Conservation (phyloP, 1,140 invertebrate genomes). For the Drosophila ananassae region DNA sequence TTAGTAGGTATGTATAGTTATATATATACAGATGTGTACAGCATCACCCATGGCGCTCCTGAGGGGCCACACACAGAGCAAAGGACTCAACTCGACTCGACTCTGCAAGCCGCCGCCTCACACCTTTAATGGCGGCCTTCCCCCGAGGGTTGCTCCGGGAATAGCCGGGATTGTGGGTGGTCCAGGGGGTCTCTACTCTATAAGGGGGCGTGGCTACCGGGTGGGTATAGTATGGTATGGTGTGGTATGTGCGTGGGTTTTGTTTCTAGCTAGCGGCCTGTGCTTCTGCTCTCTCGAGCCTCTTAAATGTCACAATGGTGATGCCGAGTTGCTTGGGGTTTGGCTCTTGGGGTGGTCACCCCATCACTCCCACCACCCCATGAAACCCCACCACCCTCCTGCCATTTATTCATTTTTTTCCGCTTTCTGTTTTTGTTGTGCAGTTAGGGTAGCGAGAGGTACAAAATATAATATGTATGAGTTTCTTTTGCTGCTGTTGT, state of each 20-base stretch:
- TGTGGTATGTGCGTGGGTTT: slow-evolving; percentile 50
- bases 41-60: slow-evolving; percentile 42
- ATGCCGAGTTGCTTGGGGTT: slow-evolving; percentile 62
- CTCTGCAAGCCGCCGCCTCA: slow-evolving; percentile 29
- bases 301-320: slow-evolving; percentile 79
- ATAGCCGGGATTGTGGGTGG: slow-evolving; percentile 36
- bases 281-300: slow-evolving; percentile 63
- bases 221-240: neutral
- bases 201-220: neutral
- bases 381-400: slow-evolving; percentile 8
- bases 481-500: slow-evolving; percentile 43
- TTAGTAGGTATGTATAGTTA: slow-evolving; percentile 14
- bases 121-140: slow-evolving; percentile 54
- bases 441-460: slow-evolving; percentile 34
- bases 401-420: slow-evolving; percentile 28
- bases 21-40: slow-evolving; percentile 33
- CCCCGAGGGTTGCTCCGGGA: slow-evolving; percentile 68
- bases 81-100: slow-evolving; percentile 46
- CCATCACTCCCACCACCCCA: neutral
- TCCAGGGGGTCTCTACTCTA: neutral
- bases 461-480: slow-evolving; percentile 64
- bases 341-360: slow-evolving; percentile 49
- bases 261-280: slow-evolving; percentile 66
- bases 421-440: neutral
- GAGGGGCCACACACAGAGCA: slow-evolving; percentile 57